Percentiles rank a stretch among this genome's conserved stretches.
phyloP scores from a whole-genome alignment of 1,140 invertebrate genomes.

The Euglossa dilemma region DNA sequence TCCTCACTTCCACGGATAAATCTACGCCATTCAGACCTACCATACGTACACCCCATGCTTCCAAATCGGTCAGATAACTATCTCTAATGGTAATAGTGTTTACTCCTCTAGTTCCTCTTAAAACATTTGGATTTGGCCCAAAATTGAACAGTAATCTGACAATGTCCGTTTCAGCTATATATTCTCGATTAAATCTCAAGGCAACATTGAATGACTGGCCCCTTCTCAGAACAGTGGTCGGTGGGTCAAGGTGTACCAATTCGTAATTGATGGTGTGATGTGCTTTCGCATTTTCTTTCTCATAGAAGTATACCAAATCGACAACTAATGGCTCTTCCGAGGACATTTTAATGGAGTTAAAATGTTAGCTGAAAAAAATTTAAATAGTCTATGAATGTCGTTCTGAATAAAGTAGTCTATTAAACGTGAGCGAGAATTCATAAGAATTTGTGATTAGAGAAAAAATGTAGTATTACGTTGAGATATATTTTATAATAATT shows the following conservation, averaged over 20 bases:
- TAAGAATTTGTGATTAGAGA: too few species aligned
- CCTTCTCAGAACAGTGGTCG: conserved; percentile 82
- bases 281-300: conserved; percentile 81
- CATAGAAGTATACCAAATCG: conserved; percentile 81
- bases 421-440: too few species aligned
- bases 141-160: conserved; percentile 77
- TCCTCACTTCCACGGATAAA: conserved; percentile 75
- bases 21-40: conserved; percentile 65
- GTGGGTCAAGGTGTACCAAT: conserved; percentile 78
- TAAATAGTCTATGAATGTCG: neutral
- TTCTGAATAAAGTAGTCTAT: too few species aligned
- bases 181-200: conserved; percentile 81
- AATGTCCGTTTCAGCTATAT: conserved; percentile 73
- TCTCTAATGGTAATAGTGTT: conserved; percentile 70
- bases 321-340: conserved; percentile 77
- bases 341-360: conserved; percentile 57
- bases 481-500: too few species aligned
- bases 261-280: conserved; percentile 84
- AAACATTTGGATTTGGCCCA: conserved; percentile 75
- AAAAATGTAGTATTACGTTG: too few species aligned
- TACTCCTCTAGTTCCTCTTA: conserved; percentile 74
- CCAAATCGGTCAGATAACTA: conserved; percentile 70
- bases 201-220: conserved; percentile 83
- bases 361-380: neutral
- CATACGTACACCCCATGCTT: conserved; percentile 77